Evolutionary conservation across 1,140 invertebrate species (phyloP).

Genomic region (Triops longicaudatus): DNA sequence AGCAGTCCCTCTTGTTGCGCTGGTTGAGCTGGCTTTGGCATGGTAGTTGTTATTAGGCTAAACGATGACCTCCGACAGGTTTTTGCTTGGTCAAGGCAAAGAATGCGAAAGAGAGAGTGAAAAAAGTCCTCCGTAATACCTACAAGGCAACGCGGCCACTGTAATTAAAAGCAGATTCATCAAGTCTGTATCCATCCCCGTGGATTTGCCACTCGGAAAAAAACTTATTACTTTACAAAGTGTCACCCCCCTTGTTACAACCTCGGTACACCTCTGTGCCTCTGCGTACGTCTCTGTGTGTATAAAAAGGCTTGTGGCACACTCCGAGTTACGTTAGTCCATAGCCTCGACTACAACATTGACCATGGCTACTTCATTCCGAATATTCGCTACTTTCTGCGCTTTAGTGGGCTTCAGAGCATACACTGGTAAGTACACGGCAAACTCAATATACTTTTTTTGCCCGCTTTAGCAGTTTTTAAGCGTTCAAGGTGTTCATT

Average conservation of each 20-base stretch:
- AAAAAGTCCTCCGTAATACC: neutral
- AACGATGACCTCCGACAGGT: slow-evolving; percentile 10
- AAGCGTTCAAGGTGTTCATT: no score
- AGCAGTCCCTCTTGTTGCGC: neutral
- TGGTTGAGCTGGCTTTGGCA: no score
- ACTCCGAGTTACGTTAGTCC: neutral
- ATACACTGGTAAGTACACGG: neutral
- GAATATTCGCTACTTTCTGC: neutral
- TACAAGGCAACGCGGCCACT: neutral
- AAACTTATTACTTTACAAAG: neutral
- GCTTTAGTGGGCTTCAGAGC: neutral
- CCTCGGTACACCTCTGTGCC: no score
- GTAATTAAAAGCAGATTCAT: slow-evolving; percentile 7
- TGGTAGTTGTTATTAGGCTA: slow-evolving; percentile 9
- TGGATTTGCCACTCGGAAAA: neutral
- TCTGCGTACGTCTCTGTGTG: neutral
- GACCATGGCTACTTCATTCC: neutral
- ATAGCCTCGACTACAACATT: neutral
- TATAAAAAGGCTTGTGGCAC: neutral
- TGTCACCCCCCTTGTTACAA: neutral
- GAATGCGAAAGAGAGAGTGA: slow-evolving; percentile 14
- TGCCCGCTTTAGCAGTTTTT: no score
- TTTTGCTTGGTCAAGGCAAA: slow-evolving; percentile 1
- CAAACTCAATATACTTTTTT: no score
- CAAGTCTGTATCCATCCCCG: neutral